Conservation (phyloP, 2,797 vertebrate genomes). For the Cossypha dichroa region DNA sequence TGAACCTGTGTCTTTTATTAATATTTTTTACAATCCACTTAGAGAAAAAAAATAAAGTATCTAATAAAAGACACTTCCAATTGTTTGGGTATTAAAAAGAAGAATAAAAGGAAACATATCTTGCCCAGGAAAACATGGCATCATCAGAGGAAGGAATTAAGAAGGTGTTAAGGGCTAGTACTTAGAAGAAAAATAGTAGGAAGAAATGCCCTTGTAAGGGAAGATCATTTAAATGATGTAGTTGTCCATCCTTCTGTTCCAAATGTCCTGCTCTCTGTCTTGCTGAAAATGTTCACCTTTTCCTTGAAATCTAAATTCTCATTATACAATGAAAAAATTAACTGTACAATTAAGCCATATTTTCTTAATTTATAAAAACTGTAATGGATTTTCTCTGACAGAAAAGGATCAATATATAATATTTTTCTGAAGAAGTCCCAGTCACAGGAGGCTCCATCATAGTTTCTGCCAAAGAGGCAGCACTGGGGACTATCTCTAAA, state of each 20-base stretch:
- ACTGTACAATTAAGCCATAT: neutral
- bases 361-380: neutral
- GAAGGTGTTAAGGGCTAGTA: neutral
- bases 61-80: neutral
- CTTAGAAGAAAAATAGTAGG: neutral
- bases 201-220: neutral
- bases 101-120: neutral
- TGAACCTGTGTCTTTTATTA: neutral
- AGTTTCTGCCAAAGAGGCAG: neutral
- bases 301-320: neutral
- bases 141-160: neutral
- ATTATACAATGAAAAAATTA: neutral
- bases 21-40: neutral
- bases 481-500: neutral
- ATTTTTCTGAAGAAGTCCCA: neutral
- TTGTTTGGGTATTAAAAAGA: neutral
- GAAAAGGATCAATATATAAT: neutral
- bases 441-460: neutral
- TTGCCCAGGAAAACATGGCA: neutral
- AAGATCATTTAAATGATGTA: neutral
- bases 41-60: neutral
- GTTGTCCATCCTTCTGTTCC: neutral
- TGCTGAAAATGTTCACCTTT: neutral
- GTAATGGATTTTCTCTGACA: neutral
- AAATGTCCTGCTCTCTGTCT: neutral